These are phyloP conservation scores for Harpagoxenus sublaevis DNA, from an alignment of 2,888 invertebrate genomes.

Conservation along the genomic window DNA sequence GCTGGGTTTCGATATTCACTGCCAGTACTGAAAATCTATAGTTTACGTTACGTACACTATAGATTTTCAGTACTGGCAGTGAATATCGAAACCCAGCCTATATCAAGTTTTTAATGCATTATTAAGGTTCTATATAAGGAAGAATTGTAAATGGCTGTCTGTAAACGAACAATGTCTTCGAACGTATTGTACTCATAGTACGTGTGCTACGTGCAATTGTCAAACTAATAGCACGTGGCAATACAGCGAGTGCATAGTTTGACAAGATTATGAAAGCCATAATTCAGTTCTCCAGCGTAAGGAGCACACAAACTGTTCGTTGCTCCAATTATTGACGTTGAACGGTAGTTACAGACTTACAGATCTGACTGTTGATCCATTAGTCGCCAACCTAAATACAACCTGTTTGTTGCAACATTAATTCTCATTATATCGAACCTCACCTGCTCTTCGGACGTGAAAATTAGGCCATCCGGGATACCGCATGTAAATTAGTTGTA, in stretches of 20 bases:
- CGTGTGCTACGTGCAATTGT: slow-evolving; percentile 11
- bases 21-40: no score
- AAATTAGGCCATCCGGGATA: slow-evolving; percentile 49
- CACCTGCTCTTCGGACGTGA: slow-evolving; percentile 36
- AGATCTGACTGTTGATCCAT: slow-evolving; percentile 51
- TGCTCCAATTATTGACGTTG: slow-evolving; percentile 39
- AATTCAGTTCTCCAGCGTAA: slow-evolving; percentile 47
- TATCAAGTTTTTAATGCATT: background rate
- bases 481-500: slow-evolving; percentile 42
- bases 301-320: slow-evolving; percentile 44
- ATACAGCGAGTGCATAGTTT: slow-evolving; percentile 39
- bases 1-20: no score
- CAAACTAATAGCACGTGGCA: slow-evolving; percentile 34
- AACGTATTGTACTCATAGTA: slow-evolving; percentile 6
- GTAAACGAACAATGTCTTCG: slow-evolving; percentile 6
- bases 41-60: no score
- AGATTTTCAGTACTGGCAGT: no score
- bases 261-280: slow-evolving; percentile 53
- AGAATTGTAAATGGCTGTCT: background rate
- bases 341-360: slow-evolving; percentile 30
- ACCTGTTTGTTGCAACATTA: slow-evolving; percentile 54
- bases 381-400: slow-evolving; percentile 49
- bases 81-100: no score
- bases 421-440: slow-evolving; percentile 44
- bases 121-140: background rate